Conservation (phyloP, 92 coral and sea anemone genomes). For the Pocillopora grandis region DNA sequence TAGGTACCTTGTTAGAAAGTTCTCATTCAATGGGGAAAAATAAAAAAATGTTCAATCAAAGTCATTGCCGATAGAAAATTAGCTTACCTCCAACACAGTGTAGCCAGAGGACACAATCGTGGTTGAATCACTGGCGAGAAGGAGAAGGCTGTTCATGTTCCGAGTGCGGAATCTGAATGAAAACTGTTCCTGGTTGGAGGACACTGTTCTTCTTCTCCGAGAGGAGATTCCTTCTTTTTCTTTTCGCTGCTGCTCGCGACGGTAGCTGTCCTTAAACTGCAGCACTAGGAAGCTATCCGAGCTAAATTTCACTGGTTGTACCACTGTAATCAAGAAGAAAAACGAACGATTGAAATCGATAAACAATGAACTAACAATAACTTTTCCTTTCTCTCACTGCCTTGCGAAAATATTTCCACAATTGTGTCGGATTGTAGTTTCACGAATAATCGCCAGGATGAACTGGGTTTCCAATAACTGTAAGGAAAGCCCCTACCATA, state of each 20-base stretch:
- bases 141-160: slow-evolving; percentile 43
- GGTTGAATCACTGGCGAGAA: slow-evolving; percentile 60
- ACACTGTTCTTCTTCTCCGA: slow-evolving; percentile 69
- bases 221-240: slow-evolving; percentile 49
- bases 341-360: background rate
- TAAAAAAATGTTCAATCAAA: background rate
- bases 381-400: too few relatives aligned
- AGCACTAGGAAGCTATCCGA: slow-evolving; percentile 70
- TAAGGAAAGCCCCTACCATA: too few relatives aligned
- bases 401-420: too few relatives aligned
- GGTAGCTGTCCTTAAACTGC: slow-evolving; percentile 82
- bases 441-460: too few relatives aligned
- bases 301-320: slow-evolving; percentile 75
- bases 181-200: slow-evolving; percentile 38
- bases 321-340: slow-evolving; percentile 36
- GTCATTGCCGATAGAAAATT: background rate
- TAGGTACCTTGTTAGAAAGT: too few relatives aligned
- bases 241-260: slow-evolving; percentile 73
- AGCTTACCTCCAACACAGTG: slow-evolving; percentile 63
- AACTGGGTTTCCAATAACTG: too few relatives aligned
- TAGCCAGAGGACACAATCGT: slow-evolving; percentile 36
- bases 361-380: too few relatives aligned
- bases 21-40: background rate
- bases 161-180: slow-evolving; percentile 60
- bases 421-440: too few relatives aligned